Base-by-base conservation (phyloP, 2,888 invertebrate genomes). In the Epistrophe grossulariae region DNA sequence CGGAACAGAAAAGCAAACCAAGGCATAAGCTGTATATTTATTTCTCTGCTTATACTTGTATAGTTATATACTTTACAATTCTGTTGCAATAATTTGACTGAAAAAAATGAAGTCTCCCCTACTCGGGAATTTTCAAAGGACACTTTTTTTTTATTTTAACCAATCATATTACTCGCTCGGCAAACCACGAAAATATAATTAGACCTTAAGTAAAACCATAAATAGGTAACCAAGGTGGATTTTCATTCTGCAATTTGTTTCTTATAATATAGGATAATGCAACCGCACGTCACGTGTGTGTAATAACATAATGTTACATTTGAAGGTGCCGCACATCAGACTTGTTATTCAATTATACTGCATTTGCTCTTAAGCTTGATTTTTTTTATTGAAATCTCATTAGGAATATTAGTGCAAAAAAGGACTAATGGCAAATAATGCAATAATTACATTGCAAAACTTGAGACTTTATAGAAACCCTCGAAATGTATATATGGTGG, bases 311-410 rank as follows among this genome's bases (percentile, higher is more conserved):
- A 71, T 73, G 81, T 73, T 73, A 77, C 78, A 81, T 79, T 82
- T 82, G 57, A 82, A 50, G 68, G 73, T 43, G 35, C 74, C 55
- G 48, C 59, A 74, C 74, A 70, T 52, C 50, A 80, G 72, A 79
- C 82, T 66, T 81, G 76, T 85, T 82, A 89, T 89, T 89, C 89
- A 89, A 89, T 90, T 90, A 62, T 43, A 85, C 88, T 90, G 89
- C 88, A 73, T 50, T 72, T 60, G 43, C 73, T 74, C 60, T 64
- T 78, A 70, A 28, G 19, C n/a, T 77, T 77, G 38, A 76, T 71
- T 35, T 66, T 71, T 72, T 64, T 50, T 87, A 87, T 87, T 87
- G 87, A 79, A 83, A 87, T 83, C 87, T 83, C 72, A 83, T 87
- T 87, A 83, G 66, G 59, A 57, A 87, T 76, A 74, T 83, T 68